Evolutionary conservation across 2,797 vertebrate genomes (phyloP).

Genomic region (Serranus cabrilla): DNA sequence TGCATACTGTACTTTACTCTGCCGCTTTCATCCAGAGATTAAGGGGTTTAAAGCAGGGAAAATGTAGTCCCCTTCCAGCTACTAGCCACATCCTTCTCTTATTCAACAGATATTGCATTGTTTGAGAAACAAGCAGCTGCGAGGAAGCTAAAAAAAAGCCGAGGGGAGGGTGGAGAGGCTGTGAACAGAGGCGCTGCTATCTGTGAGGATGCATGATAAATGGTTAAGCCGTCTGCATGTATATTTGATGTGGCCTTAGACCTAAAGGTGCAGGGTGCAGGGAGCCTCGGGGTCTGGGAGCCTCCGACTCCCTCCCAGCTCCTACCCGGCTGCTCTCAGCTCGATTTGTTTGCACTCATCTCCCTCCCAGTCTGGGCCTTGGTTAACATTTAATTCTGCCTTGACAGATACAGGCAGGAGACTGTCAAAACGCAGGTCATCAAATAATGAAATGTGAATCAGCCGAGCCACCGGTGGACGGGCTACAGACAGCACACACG

Average conservation of each 20-base stretch:
- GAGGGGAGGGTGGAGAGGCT: constrained; percentile 28
- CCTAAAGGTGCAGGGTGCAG: constrained; percentile 24
- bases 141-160: constrained; percentile 20
- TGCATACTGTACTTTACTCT: constrained; percentile 60
- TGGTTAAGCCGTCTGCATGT: constrained; percentile 64
- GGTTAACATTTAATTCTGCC: constrained; percentile 82
- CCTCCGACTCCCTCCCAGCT: neutral
- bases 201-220: constrained; percentile 68
- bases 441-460: constrained; percentile 71
- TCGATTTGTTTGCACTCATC: constrained; percentile 77
- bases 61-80: constrained; percentile 60
- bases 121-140: constrained; percentile 70
- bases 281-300: constrained; percentile 36
- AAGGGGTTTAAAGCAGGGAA: constrained; percentile 65
- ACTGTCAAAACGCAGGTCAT: constrained; percentile 71
- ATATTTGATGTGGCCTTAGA: constrained; percentile 73
- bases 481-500: constrained; percentile 49
- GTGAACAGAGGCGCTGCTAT: constrained; percentile 42
- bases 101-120: constrained; percentile 68
- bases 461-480: constrained; percentile 58
- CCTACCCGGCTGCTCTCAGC: constrained; percentile 59
- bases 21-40: constrained; percentile 67
- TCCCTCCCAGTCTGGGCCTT: constrained; percentile 59
- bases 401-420: constrained; percentile 73
- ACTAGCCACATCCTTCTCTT: constrained; percentile 50